Conservation (phyloP, 1,140 invertebrate genomes). For the Scaptomyza graminum region DNA sequence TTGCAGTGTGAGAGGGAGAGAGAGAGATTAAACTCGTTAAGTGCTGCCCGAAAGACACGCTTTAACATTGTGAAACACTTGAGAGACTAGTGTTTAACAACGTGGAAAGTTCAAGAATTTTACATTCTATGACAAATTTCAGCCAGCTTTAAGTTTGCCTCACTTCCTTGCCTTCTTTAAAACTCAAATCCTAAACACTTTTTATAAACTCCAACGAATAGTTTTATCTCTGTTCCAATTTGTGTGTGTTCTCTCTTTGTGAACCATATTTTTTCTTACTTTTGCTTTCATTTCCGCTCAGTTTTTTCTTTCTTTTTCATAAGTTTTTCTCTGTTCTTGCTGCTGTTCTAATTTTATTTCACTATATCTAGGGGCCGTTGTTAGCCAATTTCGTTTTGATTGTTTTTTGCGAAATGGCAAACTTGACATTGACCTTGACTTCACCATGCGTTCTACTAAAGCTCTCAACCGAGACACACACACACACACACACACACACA, state of each 20-base stretch:
- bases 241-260: slow-evolving; percentile 16
- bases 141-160: neutral
- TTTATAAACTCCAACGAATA: too few relatives aligned
- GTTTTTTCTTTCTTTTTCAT: neutral
- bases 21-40: neutral
- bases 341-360: slow-evolving; percentile 26
- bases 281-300: slow-evolving; percentile 32
- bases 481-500: slow-evolving; percentile 6
- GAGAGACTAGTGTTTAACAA: neutral
- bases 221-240: slow-evolving; percentile 2
- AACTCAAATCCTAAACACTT: too few relatives aligned
- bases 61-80: neutral
- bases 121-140: too few relatives aligned
- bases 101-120: neutral
- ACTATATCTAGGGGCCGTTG: slow-evolving; percentile 16
- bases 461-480: slow-evolving; percentile 38
- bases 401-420: slow-evolving; percentile 12
- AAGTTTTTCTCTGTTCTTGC: neutral
- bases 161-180: too few relatives aligned
- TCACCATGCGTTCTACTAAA: slow-evolving; percentile 51
- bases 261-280: neutral
- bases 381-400: slow-evolving; percentile 36
- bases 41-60: neutral
- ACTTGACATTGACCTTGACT: slow-evolving; percentile 66
- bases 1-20: neutral